phyloP scores from a whole-genome alignment of 2,113 vertebrate species.

The Amia ocellicauda region DNA sequence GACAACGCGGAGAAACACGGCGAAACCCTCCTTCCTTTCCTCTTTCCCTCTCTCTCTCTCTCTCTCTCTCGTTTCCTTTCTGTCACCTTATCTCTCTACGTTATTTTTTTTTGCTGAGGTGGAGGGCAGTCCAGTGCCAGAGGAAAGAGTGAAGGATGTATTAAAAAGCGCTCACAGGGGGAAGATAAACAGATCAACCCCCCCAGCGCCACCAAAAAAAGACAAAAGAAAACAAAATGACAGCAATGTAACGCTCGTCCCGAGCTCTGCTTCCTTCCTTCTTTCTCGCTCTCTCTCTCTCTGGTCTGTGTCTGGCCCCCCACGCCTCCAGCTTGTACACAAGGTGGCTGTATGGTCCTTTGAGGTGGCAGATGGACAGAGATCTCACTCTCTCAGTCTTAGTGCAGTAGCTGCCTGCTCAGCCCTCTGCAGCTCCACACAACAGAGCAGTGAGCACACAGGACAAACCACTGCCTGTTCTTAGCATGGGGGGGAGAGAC shows the following conservation, averaged over 20 bases:
- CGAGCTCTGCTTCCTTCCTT: slow-evolving; percentile 22
- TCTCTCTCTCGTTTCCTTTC: slow-evolving; percentile 38
- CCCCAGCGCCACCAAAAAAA: too few species aligned
- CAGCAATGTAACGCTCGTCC: too few species aligned
- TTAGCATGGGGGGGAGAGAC: slow-evolving; percentile 31
- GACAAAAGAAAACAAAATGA: too few species aligned
- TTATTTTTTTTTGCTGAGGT: too few species aligned
- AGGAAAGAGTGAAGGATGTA: too few species aligned
- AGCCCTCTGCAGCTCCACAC: slow-evolving; percentile 74
- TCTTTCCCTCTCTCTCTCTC: slow-evolving; percentile 26
- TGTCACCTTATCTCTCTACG: slow-evolving; percentile 18
- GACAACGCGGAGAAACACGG: slow-evolving; percentile 41
- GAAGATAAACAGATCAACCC: too few species aligned
- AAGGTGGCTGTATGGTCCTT: slow-evolving; percentile 4
- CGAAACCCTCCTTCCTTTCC: slow-evolving; percentile 32
- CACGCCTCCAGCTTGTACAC: slow-evolving; percentile 33
- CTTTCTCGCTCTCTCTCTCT: slow-evolving; percentile 23
- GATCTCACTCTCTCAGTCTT: slow-evolving; percentile 4
- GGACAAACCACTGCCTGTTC: slow-evolving; percentile 57
- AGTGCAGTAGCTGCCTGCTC: slow-evolving; percentile 47
- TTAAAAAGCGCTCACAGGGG: too few species aligned
- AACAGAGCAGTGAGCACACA: slow-evolving; percentile 64
- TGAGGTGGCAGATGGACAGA: too few species aligned
- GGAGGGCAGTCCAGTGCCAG: background rate
- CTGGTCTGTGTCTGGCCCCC: slow-evolving; percentile 14